These are phyloP conservation scores for Drosophila vallismaia DNA, from an alignment of 2,888 invertebrate species.

Conservation along the genomic window DNA sequence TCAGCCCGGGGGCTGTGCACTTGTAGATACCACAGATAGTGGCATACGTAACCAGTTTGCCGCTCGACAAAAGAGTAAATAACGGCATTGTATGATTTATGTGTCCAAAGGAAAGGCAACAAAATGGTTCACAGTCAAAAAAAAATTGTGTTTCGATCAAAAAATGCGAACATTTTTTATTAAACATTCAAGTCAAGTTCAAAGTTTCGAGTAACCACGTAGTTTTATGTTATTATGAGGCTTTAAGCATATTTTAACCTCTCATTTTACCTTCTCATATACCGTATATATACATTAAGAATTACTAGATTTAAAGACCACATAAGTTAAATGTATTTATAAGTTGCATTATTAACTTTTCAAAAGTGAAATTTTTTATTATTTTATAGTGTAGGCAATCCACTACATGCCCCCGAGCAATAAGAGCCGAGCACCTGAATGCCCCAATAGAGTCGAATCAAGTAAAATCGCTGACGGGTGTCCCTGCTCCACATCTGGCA, in stretches of 20 bases:
- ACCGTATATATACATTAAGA: no score
- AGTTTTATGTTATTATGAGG: no score
- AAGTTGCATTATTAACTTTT: no score
- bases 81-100: slow-evolving; percentile 73
- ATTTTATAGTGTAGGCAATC: slow-evolving; percentile 23
- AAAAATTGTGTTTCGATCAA: slow-evolving; percentile 4
- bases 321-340: no score
- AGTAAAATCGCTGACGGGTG: slow-evolving; percentile 40
- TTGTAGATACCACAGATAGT: slow-evolving; percentile 46
- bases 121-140: slow-evolving; percentile 22
- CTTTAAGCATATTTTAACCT: no score
- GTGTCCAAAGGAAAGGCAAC: slow-evolving; percentile 47
- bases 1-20: slow-evolving; percentile 30
- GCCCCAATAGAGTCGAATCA: slow-evolving; percentile 11
- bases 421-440: slow-evolving; percentile 35
- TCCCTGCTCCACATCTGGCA: slow-evolving; percentile 55
- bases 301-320: no score
- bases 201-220: neutral
- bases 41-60: slow-evolving; percentile 64
- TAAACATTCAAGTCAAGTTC: no score
- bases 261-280: no score
- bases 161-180: neutral
- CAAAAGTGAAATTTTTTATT: neutral
- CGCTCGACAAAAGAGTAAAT: slow-evolving; percentile 50
- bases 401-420: slow-evolving; percentile 47